Conservation (phyloP, 2,888 invertebrate genomes). For the Agonum fuliginosum region DNA sequence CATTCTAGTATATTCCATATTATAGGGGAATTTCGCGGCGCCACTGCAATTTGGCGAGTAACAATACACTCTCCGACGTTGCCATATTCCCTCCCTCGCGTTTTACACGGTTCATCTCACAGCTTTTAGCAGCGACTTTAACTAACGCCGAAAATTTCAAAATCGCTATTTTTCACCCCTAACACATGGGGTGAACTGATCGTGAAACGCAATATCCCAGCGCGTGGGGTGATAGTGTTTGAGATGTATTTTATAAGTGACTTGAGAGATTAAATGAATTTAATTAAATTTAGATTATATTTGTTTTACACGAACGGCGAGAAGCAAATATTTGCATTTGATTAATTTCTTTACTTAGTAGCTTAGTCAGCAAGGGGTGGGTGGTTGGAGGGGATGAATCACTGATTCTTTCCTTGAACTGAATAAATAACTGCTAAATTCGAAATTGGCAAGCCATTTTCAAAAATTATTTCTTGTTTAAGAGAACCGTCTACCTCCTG, state of each 20-base stretch:
- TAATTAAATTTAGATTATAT: conserved; percentile 52
- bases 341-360: conserved; percentile 36
- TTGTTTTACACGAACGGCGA: conserved; percentile 23
- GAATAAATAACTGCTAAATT: too few species aligned
- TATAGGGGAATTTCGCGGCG: too few species aligned
- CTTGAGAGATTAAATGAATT: conserved; percentile 43
- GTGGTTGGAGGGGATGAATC: too few species aligned
- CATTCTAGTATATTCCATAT: too few species aligned
- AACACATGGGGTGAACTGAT: background rate
- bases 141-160: conserved; percentile 23
- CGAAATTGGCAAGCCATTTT: too few species aligned
- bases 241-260: conserved; percentile 31
- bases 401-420: too few species aligned
- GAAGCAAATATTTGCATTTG: conserved; percentile 28
- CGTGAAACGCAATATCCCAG: background rate
- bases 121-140: background rate
- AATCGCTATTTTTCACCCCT: conserved; percentile 21
- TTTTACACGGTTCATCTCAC: conserved; percentile 5
- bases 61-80: too few species aligned
- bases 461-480: too few species aligned
- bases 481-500: too few species aligned
- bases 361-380: conserved; percentile 1
- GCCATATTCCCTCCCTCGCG: background rate
- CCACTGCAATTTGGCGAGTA: too few species aligned
- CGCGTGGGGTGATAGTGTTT: conserved; percentile 13